Evolutionary conservation across 2,113 vertebrate genomes (phyloP).

Genomic region (Clinocottus analis): DNA sequence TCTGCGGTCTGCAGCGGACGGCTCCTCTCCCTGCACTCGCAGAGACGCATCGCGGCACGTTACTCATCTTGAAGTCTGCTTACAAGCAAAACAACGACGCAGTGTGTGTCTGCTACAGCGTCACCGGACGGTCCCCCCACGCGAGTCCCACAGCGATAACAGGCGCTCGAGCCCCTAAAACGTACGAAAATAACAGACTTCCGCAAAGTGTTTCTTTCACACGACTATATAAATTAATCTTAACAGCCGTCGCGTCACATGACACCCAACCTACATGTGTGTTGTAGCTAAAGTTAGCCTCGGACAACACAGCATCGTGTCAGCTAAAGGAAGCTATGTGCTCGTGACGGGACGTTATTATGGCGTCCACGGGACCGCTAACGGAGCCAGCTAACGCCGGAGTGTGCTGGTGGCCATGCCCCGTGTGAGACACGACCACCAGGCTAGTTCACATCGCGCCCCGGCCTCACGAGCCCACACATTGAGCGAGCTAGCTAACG

Average conservation of each 20-base stretch:
- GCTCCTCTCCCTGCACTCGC: neutral
- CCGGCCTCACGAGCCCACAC: neutral
- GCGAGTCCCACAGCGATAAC: neutral
- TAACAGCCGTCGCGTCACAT: neutral
- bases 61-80: neutral
- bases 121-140: neutral
- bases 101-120: neutral
- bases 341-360: constrained; percentile 6
- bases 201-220: neutral
- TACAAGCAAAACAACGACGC: neutral
- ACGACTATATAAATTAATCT: neutral
- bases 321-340: constrained; percentile 46
- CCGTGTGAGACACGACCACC: neutral
- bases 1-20: neutral
- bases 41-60: rapidly evolving
- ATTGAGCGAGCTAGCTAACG: constrained; percentile 34
- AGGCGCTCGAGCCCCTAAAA: neutral
- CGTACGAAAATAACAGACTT: neutral
- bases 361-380: neutral
- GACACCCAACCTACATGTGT: constrained; percentile 30
- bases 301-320: constrained; percentile 30
- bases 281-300: constrained; percentile 55
- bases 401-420: no score
- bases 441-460: neutral
- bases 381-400: neutral